Percentiles rank a stretch among this genome's conserved stretches.
phyloP scores from a whole-genome alignment of 2,113 vertebrate species.

The Caranx ignobilis region DNA sequence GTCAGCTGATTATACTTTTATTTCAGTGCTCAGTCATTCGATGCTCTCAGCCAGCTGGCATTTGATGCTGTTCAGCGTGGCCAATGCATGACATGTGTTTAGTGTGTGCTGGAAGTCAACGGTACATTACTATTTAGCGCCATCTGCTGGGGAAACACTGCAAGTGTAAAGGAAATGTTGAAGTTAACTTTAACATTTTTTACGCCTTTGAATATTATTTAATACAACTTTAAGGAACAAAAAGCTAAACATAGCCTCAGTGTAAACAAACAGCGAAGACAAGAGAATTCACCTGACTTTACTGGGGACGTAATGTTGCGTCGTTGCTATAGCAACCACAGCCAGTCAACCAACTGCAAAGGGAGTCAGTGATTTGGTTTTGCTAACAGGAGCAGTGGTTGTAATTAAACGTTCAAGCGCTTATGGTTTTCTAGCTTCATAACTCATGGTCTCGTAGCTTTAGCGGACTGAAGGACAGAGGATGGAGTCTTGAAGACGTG shows the following conservation, averaged over 20 bases:
- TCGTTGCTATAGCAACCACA: constrained; percentile 63
- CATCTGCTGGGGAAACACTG: constrained; percentile 52
- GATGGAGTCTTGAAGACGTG: neutral
- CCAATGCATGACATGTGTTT: constrained; percentile 6
- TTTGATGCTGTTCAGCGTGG: neutral
- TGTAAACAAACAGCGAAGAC: neutral
- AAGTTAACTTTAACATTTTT: neutral
- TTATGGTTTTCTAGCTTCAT: neutral
- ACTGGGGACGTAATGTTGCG: neutral
- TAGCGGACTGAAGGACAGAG: accelerated
- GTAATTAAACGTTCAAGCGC: neutral
- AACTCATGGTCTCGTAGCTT: neutral
- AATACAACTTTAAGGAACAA: neutral
- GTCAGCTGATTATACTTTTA: constrained; percentile 10
- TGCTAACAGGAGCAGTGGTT: neutral
- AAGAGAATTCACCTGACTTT: accelerated
- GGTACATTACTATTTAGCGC: constrained; percentile 14
- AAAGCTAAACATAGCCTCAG: neutral
- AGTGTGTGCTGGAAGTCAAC: no score
- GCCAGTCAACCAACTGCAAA: neutral
- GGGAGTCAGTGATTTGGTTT: constrained; percentile 50
- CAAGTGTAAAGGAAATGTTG: neutral
- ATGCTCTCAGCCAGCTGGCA: constrained; percentile 20
- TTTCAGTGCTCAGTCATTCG: constrained; percentile 13
- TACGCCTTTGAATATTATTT: neutral